Conservation (phyloP, 2,888 invertebrate species). For the Dryadula phaetusa region DNA sequence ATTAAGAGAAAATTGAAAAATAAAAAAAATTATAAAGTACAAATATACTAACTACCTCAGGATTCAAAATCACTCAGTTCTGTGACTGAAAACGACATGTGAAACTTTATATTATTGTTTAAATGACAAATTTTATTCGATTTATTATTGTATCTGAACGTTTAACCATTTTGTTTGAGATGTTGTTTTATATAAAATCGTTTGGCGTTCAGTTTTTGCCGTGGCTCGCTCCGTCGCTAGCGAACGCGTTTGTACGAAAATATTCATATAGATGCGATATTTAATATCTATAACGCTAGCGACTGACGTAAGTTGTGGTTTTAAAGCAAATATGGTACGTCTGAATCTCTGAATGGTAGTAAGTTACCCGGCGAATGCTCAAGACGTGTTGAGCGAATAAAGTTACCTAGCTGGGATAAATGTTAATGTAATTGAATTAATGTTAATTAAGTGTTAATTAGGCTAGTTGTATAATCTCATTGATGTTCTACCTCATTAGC, state of each 20-base stretch:
- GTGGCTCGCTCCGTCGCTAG: background rate
- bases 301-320: background rate
- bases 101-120: slow-evolving; percentile 53
- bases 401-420: slow-evolving; percentile 62
- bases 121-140: slow-evolving; percentile 48
- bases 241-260: background rate
- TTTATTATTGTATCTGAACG: slow-evolving; percentile 49
- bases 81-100: slow-evolving; percentile 56
- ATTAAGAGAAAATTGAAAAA: slow-evolving; percentile 72
- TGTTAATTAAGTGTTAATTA: slow-evolving; percentile 76
- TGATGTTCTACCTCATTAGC: slow-evolving; percentile 76
- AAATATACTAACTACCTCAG: slow-evolving; percentile 81
- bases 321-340: slow-evolving; percentile 30
- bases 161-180: slow-evolving; percentile 50
- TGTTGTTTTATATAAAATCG: slow-evolving; percentile 50
- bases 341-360: slow-evolving; percentile 82
- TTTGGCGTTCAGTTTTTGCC: slow-evolving; percentile 45
- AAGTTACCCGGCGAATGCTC: slow-evolving; percentile 70
- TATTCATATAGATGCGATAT: background rate
- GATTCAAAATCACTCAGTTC: slow-evolving; percentile 73
- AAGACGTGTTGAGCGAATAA: slow-evolving; percentile 49
- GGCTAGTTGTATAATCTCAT: slow-evolving; percentile 79
- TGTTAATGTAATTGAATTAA: slow-evolving; percentile 55
- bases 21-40: slow-evolving; percentile 75
- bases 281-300: background rate